Evolutionary conservation across 2,888 invertebrate species (phyloP).

Genomic region (Aleiodes testaceus): DNA sequence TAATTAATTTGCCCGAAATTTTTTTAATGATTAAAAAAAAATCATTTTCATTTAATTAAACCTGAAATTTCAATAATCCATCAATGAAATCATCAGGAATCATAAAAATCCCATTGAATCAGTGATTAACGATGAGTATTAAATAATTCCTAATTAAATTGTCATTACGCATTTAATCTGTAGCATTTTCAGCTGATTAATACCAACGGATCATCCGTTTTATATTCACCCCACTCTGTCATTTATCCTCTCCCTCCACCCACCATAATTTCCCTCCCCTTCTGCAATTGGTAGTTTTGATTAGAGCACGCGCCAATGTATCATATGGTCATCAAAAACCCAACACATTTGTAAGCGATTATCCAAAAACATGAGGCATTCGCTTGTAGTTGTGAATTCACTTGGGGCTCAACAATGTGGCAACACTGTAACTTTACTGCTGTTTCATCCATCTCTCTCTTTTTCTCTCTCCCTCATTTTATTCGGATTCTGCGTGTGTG

Average conservation of each 20-base stretch:
- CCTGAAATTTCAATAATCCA: no score
- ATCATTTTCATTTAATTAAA: no score
- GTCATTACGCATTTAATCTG: conserved; percentile 19
- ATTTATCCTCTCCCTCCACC: neutral
- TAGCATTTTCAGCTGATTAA: conserved; percentile 28
- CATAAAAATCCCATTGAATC: no score
- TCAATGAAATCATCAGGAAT: no score
- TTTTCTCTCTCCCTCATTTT: no score
- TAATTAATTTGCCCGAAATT: no score
- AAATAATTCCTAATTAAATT: no score
- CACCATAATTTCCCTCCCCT: no score
- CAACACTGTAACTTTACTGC: conserved; percentile 22
- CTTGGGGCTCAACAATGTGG: conserved; percentile 9
- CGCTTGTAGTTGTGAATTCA: neutral
- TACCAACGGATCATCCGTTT: conserved; percentile 27
- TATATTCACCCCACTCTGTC: neutral
- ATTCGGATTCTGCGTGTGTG: no score
- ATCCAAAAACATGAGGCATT: neutral
- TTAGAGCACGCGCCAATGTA: conserved; percentile 32
- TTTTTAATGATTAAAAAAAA: no score
- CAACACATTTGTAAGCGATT: conserved; percentile 20
- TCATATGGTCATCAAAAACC: conserved; percentile 23
- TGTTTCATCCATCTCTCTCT: no score
- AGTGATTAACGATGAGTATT: no score
- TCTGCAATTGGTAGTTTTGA: conserved; percentile 30